Percentiles rank a stretch among this genome's conserved stretches.
Evolutionary conservation across 2,113 vertebrate genomes (phyloP).

Genomic region (Labeo catla): DNA sequence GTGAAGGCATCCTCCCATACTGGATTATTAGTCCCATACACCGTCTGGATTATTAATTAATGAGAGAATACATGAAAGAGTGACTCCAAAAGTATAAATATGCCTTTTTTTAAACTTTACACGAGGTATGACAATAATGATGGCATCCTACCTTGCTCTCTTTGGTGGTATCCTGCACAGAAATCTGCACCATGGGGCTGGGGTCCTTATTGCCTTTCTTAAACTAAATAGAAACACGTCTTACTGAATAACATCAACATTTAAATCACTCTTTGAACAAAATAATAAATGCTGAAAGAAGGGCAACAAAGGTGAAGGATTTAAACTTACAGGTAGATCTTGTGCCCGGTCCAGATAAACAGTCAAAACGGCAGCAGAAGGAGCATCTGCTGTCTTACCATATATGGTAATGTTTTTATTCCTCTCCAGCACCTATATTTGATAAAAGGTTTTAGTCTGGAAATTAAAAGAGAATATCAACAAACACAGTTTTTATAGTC

Average conservation of each 20-base stretch:
- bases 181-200: constrained; percentile 87
- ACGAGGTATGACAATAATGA: no score
- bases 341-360: constrained; percentile 88
- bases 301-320: neutral
- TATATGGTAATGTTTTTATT: constrained; percentile 81
- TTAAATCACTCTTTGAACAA: neutral
- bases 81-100: neutral
- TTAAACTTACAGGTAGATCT: constrained; percentile 83
- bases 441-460: neutral
- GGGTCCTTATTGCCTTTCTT: constrained; percentile 89
- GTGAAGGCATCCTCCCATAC: constrained; percentile 90
- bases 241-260: neutral
- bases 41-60: constrained; percentile 69
- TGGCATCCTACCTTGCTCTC: constrained; percentile 83
- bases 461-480: neutral
- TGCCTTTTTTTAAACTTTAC: neutral
- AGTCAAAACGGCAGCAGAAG: constrained; percentile 86
- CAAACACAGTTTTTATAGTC: neutral
- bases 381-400: constrained; percentile 79
- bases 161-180: constrained; percentile 84
- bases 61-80: neutral
- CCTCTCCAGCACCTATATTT: constrained; percentile 81
- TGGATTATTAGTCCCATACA: constrained; percentile 78
- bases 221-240: constrained; percentile 71
- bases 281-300: neutral